phyloP scores from a whole-genome alignment of 2,113 vertebrate genomes.

The Indicator maculatus region DNA sequence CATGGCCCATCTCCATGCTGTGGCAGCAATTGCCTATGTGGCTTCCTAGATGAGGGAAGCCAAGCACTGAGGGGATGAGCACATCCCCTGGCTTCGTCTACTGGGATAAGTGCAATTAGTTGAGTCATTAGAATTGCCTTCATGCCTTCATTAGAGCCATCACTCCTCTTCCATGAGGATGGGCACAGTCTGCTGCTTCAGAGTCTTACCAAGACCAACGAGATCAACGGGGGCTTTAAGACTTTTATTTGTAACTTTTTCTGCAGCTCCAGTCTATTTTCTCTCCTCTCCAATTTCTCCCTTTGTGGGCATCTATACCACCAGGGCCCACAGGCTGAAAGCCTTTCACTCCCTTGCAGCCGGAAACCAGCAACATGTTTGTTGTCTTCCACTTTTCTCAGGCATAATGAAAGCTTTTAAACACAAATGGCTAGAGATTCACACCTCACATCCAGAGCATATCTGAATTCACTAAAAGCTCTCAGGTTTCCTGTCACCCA shows the following conservation, averaged over 20 bases:
- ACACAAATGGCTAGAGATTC: constrained; percentile 30
- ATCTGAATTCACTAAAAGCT: constrained; percentile 15
- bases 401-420: constrained; percentile 43
- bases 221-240: rapidly evolving
- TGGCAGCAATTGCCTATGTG: rapidly evolving
- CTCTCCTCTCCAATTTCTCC: neutral
- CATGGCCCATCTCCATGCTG: rapidly evolving
- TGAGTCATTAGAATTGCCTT: neutral
- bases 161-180: no score
- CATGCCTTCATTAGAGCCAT: neutral
- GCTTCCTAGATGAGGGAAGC: neutral
- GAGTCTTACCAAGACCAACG: neutral
- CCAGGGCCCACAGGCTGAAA: neutral
- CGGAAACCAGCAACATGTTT: neutral
- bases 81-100: neutral
- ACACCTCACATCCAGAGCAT: neutral
- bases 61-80: rapidly evolving
- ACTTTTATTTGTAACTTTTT: neutral
- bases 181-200: rapidly evolving
- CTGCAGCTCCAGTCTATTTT: neutral
- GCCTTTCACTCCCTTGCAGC: neutral
- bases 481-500: constrained; percentile 10
- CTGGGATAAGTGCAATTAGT: neutral
- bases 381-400: constrained; percentile 20
- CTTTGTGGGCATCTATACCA: neutral